Percentiles rank a stretch among this genome's conserved stretches.
phyloP scores from a whole-genome alignment of 2,113 vertebrate species.

The Electrona antarctica region DNA sequence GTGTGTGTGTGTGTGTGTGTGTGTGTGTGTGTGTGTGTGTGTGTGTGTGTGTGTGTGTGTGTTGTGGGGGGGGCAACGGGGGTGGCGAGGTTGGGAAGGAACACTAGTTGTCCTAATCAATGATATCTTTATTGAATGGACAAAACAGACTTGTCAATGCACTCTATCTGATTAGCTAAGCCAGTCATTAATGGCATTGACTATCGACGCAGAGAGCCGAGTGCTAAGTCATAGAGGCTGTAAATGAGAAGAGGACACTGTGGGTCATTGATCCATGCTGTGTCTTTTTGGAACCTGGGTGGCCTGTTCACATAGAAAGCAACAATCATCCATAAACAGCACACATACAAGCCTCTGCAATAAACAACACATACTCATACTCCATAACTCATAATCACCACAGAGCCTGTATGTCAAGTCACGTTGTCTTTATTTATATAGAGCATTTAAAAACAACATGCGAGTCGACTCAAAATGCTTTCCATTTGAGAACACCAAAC shows the following conservation, averaged over 20 bases:
- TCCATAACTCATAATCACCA: too few relatives aligned
- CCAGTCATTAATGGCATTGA: constrained; percentile 59
- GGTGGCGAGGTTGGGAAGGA: constrained; percentile 19
- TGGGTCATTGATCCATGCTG: constrained; percentile 42
- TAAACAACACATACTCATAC: not conserved
- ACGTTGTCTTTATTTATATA: too few relatives aligned
- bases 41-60: too few relatives aligned
- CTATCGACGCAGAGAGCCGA: constrained; percentile 52
- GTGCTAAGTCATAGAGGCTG: constrained; percentile 45
- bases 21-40: too few relatives aligned
- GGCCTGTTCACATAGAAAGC: constrained; percentile 13
- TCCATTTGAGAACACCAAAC: too few relatives aligned
- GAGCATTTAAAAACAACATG: too few relatives aligned
- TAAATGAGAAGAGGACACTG: constrained; percentile 50
- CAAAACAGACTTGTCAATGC: constrained; percentile 58
- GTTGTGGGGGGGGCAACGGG: not conserved
- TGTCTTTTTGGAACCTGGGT: constrained; percentile 14
- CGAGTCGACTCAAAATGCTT: too few relatives aligned
- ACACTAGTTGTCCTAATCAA: constrained; percentile 50
- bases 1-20: too few relatives aligned
- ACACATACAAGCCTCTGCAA: not conserved
- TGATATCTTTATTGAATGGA: constrained; percentile 62
- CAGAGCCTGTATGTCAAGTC: too few relatives aligned
- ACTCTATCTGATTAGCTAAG: constrained; percentile 71
- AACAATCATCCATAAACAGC: constrained; percentile 24